Base-by-base conservation (phyloP, 2,888 invertebrate species). In the Drosophila borborema region DNA sequence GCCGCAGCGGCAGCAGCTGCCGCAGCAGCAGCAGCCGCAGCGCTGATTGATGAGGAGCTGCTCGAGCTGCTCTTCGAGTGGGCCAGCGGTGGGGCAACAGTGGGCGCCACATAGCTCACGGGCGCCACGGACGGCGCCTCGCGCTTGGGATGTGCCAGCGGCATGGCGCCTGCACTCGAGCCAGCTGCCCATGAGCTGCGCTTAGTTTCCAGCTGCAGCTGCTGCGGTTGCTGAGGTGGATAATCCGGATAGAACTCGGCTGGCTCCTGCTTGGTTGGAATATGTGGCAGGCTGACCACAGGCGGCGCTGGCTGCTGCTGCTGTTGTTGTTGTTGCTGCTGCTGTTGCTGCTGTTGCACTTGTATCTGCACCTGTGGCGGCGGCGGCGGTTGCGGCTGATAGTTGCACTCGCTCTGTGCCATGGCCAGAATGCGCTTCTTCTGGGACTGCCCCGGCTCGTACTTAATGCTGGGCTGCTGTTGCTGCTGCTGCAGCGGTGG, bases 381-480 rank as follows among this genome's bases (percentile, higher is more conserved):
- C 43, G 96, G 20, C 20, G 80, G 86, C 43, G 96, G 20, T 2
- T 80, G 41, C 8, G 96, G 95, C 82, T 95, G 95, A 90, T 95
- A 93, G 92, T 94, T 94, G 88, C 95, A 96, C 86, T 96, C 96
- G 20, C 95, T 96, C 91, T 97, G 97, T 64, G 97, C 97, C 93
- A 98, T 97, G 62, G 97, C 97, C 74, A 98, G 93, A 62, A 98
- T 94, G 36, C 98, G 95, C 92, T 98, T 98, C 95, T 98, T 98
- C 93, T 98, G 97, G 61, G 97, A 97, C 92, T 97, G 96, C 12
- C 96, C 96, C 2, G 93, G 92, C 73, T 93, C 93, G 69, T 93
- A 93, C 68, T 93, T 93, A 41, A 93, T 91, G 77, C 82, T 91
- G 8, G 93, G 81, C 63, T 87, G 91, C 41, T 89, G 89, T 54